phyloP scores from a whole-genome alignment of 2,797 vertebrate genomes.

The Oreochromis grahami region DNA sequence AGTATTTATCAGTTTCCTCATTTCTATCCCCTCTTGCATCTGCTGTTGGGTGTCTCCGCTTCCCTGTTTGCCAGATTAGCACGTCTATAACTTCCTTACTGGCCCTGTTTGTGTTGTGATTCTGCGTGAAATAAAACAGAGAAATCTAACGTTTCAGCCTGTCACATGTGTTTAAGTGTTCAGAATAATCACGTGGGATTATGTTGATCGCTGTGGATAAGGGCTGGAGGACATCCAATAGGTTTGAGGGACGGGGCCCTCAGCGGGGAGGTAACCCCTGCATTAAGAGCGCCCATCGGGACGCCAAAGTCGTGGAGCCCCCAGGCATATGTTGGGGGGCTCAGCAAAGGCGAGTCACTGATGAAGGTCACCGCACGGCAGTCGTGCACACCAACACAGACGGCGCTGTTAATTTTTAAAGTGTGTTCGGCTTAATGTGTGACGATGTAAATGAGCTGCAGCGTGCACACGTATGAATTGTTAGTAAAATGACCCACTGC shows the following conservation, averaged over 20 bases:
- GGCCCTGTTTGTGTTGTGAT: neutral
- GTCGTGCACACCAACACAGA: neutral
- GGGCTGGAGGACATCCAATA: conserved; percentile 40
- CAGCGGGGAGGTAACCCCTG: neutral
- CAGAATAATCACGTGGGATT: neutral
- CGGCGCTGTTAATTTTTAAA: neutral
- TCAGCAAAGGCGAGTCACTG: conserved; percentile 28
- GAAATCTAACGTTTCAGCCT: neutral
- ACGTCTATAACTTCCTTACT: neutral
- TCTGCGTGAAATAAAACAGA: neutral
- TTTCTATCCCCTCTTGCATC: neutral
- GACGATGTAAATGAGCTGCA: conserved; percentile 32
- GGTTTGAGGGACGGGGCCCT: neutral
- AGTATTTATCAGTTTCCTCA: neutral
- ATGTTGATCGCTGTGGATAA: conserved; percentile 33
- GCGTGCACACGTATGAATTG: conserved; percentile 24
- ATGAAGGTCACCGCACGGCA: conserved; percentile 33
- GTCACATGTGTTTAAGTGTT: conserved; percentile 3
- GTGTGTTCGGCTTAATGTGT: conserved; percentile 35
- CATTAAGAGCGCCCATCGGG: conserved; percentile 11
- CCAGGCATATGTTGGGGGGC: conserved; percentile 47
- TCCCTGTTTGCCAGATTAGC: neutral
- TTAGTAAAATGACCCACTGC: conserved; percentile 42
- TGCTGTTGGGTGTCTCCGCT: neutral
- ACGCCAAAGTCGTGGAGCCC: conserved; percentile 32